phyloP scores from a whole-genome alignment of 2,113 vertebrate genomes.

The Coryphaenoides rupestris region DNA sequence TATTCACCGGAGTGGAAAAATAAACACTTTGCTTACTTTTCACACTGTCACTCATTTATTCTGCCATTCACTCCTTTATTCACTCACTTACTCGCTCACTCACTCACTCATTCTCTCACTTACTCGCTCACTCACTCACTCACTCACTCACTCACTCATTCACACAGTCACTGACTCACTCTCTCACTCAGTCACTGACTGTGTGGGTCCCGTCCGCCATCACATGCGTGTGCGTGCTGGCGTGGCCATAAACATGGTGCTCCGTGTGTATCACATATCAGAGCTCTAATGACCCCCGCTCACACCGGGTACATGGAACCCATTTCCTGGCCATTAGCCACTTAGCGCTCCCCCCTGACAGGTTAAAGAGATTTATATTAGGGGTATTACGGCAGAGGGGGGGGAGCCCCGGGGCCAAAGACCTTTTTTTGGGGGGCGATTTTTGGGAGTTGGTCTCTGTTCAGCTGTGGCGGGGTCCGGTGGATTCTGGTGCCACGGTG shows the following conservation, averaged over 20 bases:
- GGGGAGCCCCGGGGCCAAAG: neutral
- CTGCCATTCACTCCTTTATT: too few species aligned
- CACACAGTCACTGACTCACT: too few species aligned
- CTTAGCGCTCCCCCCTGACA: slow-evolving; percentile 10
- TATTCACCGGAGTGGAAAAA: too few species aligned
- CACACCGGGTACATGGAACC: slow-evolving; percentile 7
- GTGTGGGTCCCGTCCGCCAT: too few species aligned
- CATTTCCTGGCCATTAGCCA: slow-evolving; percentile 23
- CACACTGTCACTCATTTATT: too few species aligned
- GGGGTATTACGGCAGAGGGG: neutral
- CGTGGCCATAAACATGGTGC: neutral
- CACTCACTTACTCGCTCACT: too few species aligned
- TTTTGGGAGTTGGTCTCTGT: slow-evolving; percentile 12
- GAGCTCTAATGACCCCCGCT: slow-evolving; percentile 12
- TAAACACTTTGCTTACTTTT: too few species aligned
- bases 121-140: too few species aligned
- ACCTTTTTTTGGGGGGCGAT: too few species aligned
- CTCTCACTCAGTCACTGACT: too few species aligned
- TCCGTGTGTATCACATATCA: neutral
- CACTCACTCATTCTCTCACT: too few species aligned
- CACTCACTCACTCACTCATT: too few species aligned
- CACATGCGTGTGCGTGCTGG: neutral
- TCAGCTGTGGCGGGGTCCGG: neutral
- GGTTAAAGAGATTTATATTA: slow-evolving; percentile 5
- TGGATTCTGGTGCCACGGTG: slow-evolving; percentile 12